A percentile compares a stretch with the other conserved stretches of the same genome.
Evolutionary conservation across 1,140 invertebrate genomes (phyloP).

Genomic region (Aphelinus atriplicis): DNA sequence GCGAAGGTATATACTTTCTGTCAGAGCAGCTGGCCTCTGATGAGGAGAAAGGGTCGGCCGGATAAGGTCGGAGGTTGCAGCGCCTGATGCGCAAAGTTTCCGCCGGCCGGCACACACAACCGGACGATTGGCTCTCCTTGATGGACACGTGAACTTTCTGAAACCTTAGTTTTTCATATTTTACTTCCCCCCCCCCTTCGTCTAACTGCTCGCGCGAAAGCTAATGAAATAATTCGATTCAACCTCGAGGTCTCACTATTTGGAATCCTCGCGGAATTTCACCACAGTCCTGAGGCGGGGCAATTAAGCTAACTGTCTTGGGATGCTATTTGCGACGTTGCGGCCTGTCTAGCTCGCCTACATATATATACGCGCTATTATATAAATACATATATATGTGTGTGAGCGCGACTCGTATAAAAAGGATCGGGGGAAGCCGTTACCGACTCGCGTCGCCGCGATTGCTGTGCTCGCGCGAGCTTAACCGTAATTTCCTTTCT

Average conservation of each 20-base stretch:
- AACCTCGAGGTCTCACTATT: neutral
- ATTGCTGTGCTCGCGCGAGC: neutral
- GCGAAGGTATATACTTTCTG: neutral
- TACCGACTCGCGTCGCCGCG: neutral
- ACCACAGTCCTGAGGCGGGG: neutral
- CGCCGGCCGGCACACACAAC: slow-evolving; percentile 36
- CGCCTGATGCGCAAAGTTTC: slow-evolving; percentile 49
- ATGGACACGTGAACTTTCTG: neutral
- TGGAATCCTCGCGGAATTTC: neutral
- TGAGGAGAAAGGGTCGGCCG: neutral
- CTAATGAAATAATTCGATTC: too few species aligned
- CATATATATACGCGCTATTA: neutral
- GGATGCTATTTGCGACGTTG: slow-evolving; percentile 2
- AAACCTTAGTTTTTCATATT: slow-evolving; percentile 12
- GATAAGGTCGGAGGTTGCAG: slow-evolving; percentile 52
- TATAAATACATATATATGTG: too few species aligned
- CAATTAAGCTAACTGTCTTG: slow-evolving; percentile 36
- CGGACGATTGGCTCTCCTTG: too few species aligned
- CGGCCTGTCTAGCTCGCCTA: too few species aligned
- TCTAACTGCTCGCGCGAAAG: neutral
- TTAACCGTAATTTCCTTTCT: slow-evolving; percentile 27
- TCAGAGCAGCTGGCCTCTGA: too few species aligned
- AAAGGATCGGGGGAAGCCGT: slow-evolving; percentile 16
- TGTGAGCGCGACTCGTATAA: neutral
- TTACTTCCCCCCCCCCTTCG: neutral